Base-by-base conservation (phyloP, 2,797 vertebrate species). In the Sparidentex hasta region DNA sequence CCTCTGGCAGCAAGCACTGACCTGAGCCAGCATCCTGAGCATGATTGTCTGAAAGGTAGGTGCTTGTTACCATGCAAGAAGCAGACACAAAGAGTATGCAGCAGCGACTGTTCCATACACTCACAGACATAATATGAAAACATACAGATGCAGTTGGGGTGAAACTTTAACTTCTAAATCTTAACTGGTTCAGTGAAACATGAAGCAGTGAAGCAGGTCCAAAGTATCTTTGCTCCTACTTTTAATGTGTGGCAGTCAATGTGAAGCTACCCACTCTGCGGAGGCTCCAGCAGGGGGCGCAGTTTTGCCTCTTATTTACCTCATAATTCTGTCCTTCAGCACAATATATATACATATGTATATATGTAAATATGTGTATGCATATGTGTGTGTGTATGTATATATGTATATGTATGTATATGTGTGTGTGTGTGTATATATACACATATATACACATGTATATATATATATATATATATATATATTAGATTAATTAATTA, bases 1-100 rank as follows among this genome's bases (percentile, higher is more conserved):
- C 97, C 85, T 95, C 96, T 73, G 96, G 96, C 85, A 96, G 95
- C 95, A 98, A 98, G 82, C 97, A 98, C 69, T 98, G 96, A 99
- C 91, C 90, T 91, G 84, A 86, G 83, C 84, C 90, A 87, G 87
- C 93, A 93, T 95, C 79, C 83, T 87, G 84, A 84, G 74, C 82
- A 51, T 25, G 51, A 61, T 38, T 74, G 65, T 89, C 85, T 88
- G 88, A 87, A 85, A 90, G 90, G 92, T 93, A 89, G 17, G 81
- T n/a, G 61, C 57, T 83, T 70, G 79, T 84, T 85, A 81, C 12
- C 58, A 82, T 69, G 57, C 55, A 66, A n/a, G 62, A 51, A 12
- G 47, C 50, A 68, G 11, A 63, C 61, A 56, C 69, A 77, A 44
- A 52, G 47, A 48, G 23, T 20, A 0, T 38, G 29, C 46, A 23